Evolutionary conservation across 2,113 vertebrate genomes (phyloP).

Genomic region (human): GRCh38 chr2:228920501-228921000

Average conservation of each 20-base stretch:
- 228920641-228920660: background rate
- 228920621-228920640: background rate
- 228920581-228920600: background rate
- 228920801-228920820: background rate
- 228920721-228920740: background rate
- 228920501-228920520: background rate
- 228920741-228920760: background rate
- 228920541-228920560: accelerated
- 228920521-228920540: background rate
- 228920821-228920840: background rate
- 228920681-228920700: background rate
- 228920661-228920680: background rate
- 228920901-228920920: background rate
- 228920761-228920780: background rate
- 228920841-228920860: background rate
- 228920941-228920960: background rate
- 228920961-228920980: background rate
- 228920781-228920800: background rate
- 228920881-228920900: background rate
- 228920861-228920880: background rate
- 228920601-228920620: background rate
- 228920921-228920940: background rate
- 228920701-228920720: background rate
- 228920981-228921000: background rate
- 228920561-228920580: background rate